Evolutionary conservation across 2,113 vertebrate genomes (phyloP), one percentile per base, ranked within the genome.

Genomic region (Neodontobutis hainanensis): DNA sequence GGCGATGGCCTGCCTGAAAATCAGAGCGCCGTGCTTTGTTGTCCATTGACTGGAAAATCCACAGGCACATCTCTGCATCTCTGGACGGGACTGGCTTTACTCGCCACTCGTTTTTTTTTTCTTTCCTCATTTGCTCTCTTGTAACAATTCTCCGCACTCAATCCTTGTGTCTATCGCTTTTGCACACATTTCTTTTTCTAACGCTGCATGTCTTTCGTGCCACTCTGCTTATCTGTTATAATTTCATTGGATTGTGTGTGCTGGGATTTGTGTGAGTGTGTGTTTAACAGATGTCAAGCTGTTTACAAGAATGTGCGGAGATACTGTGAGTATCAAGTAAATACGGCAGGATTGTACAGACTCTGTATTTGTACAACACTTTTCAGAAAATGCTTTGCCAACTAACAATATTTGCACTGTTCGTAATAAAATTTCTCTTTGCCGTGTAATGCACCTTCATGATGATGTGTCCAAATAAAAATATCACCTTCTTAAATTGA

Each of bases 1-100:
- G 2, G 69, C 27, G 27, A 84, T 73, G 76, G 66, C 62, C 71
- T 71, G 53, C 61, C 60, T 56, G 65, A 50, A 75, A 66, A 82
- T 81, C 71, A 69, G 62, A 72, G 65, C 43, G 5, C 55, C 40
- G 15, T 32, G 61, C 59, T 62, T 61, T 74, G 58, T 71, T 71
- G 70, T 75, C 65, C 48, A 63, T 73, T 75, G 57, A 83, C 3
- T 58, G 48, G 40, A 63, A 77, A 71, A 75, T 73, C 62, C 84
- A 74, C 59, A 16, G 8, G 15, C 59, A 48, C 61, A 61, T 67
- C 77, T 50, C 58, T 64, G 53, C 45, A 66, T 69, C 77, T 60
- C 34, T 52, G 50, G 11, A 47, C 46, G 27, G 27, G 35, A 40
- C 32, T 52, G 27, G 43, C n/a, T 57, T 44, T 53, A 40, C 4